Evolutionary conservation across 2,113 vertebrate species (phyloP).

Genomic region (Rhinolophus ferrumequinum): DNA sequence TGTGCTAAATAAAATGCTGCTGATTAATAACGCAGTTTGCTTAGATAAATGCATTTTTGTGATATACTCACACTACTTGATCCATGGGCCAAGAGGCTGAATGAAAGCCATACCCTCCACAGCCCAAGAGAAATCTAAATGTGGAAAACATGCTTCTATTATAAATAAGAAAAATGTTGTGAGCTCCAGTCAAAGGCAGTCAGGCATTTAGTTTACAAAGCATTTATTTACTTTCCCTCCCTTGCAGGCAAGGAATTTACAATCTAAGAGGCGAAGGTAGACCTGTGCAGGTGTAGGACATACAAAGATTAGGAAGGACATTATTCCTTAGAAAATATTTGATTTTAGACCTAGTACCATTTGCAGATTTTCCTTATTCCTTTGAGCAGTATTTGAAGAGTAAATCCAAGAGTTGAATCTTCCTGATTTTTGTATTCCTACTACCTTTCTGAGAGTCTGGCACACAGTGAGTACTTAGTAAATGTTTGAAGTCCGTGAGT

Average conservation of each 20-base stretch:
- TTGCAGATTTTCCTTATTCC: background rate
- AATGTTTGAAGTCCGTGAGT: background rate
- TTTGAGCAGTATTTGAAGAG: background rate
- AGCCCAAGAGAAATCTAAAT: background rate
- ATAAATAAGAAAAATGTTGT: background rate
- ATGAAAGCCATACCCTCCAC: background rate
- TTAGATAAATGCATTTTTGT: background rate
- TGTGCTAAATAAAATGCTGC: background rate
- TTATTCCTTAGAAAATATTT: background rate
- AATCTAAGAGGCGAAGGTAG: background rate
- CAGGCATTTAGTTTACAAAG: background rate
- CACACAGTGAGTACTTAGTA: background rate
- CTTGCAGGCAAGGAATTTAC: background rate
- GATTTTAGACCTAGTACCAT: background rate
- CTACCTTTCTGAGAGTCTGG: background rate
- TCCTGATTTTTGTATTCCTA: constrained; percentile 13
- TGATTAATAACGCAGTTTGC: background rate
- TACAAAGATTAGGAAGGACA: background rate
- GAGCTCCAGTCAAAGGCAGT: background rate
- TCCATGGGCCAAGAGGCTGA: background rate
- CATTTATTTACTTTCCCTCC: background rate
- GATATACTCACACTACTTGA: background rate
- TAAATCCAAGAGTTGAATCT: background rate
- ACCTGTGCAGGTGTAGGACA: background rate
- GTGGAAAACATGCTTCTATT: background rate